Conservation (phyloP, 2,797 vertebrate genomes). For the Loriculus beryllinus region DNA sequence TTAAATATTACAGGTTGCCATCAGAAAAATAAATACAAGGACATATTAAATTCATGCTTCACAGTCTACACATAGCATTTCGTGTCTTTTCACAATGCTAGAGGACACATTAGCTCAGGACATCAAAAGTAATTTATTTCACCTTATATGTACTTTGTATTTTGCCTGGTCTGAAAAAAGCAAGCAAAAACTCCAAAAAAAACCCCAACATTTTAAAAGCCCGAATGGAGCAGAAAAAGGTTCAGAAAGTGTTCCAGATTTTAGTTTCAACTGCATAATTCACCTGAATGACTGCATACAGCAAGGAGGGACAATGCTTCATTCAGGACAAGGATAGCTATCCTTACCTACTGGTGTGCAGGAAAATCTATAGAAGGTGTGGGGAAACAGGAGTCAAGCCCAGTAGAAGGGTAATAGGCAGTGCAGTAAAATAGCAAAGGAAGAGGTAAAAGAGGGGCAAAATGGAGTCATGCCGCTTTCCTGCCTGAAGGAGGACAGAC, state of each 20-base stretch:
- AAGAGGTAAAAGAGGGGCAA: neutral
- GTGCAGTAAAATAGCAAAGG: neutral
- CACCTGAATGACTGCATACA: neutral
- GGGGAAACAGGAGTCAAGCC: neutral
- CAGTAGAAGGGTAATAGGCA: neutral
- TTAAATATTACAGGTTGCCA: neutral
- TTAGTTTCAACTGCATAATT: neutral
- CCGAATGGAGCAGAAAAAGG: neutral
- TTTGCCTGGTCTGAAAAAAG: neutral
- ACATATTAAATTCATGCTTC: conserved; percentile 16
- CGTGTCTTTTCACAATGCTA: neutral
- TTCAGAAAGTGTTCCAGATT: neutral
- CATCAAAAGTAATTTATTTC: conserved; percentile 27
- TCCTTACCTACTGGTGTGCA: neutral
- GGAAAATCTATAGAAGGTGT: neutral
- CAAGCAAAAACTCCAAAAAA: neutral
- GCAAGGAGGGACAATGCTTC: neutral
- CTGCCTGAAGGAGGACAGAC: neutral
- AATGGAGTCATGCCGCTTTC: neutral
- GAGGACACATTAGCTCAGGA: neutral
- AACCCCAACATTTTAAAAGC: neutral
- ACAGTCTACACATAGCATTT: neutral
- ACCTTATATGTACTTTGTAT: neutral
- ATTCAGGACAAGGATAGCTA: neutral
- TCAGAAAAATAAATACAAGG: conserved; percentile 20